Evolutionary conservation across 2,888 invertebrate species (phyloP).

Genomic region (Gortyna flavago): DNA sequence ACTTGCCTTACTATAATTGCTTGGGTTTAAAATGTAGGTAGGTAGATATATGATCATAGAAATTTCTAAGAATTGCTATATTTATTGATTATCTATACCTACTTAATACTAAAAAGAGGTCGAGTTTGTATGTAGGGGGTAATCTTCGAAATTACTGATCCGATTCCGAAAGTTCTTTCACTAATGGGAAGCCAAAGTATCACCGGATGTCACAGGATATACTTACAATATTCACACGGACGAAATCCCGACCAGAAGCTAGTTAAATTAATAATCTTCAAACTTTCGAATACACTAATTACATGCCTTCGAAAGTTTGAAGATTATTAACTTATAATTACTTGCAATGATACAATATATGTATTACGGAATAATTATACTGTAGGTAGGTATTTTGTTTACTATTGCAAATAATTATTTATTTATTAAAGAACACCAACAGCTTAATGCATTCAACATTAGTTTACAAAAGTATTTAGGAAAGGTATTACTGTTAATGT

Average conservation of each 20-base stretch:
- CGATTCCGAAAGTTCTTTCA: not conserved
- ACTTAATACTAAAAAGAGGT: not conserved
- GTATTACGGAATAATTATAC: no score
- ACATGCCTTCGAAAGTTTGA: no score
- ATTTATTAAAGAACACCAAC: no score
- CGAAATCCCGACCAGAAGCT: not conserved
- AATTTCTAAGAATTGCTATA: not conserved
- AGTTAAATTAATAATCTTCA: not conserved
- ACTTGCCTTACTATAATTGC: constrained; percentile 9
- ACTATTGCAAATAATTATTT: no score
- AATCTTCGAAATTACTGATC: not conserved
- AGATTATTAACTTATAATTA: no score
- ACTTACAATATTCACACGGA: no score
- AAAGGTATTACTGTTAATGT: no score
- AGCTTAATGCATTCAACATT: no score
- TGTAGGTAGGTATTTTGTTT: not conserved
- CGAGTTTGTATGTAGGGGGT: no score
- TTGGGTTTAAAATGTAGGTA: not conserved
- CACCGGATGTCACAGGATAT: not conserved
- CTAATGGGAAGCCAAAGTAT: not conserved
- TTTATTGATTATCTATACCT: not conserved
- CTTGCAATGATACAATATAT: no score
- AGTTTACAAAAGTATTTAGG: no score
- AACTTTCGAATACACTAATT: not conserved
- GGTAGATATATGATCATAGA: not conserved